These are phyloP conservation scores for Tiliacea aurago DNA, from an alignment of 2,888 invertebrate genomes.

Conservation along the genomic window DNA sequence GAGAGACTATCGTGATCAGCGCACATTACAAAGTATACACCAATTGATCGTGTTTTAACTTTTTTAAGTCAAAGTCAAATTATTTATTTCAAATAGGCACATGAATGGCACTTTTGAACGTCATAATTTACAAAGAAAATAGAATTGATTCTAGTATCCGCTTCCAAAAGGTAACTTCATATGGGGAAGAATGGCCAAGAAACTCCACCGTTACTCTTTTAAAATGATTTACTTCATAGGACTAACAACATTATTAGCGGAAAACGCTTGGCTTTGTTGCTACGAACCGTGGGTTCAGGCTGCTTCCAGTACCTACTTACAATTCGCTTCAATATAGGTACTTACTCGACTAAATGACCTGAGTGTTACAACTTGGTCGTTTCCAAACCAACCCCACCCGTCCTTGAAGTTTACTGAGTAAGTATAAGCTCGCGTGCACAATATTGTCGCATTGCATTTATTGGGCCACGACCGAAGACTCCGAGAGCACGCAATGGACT, in stretches of 20 bases:
- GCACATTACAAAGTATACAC: background rate
- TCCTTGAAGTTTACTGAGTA: constrained; percentile 28
- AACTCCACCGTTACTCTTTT: no score
- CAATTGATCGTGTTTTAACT: background rate
- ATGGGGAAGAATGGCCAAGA: no score
- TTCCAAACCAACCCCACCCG: background rate
- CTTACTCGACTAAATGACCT: background rate
- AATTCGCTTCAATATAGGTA: background rate
- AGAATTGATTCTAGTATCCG: no score
- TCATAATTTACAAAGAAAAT: no score
- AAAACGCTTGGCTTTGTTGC: no score
- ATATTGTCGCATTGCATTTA: constrained; percentile 42
- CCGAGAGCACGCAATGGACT: constrained; percentile 23
- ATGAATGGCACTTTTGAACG: no score
- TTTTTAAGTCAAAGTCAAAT: no score
- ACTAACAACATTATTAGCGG: background rate
- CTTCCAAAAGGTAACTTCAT: no score
- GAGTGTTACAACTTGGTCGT: background rate
- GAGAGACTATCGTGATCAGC: no score
- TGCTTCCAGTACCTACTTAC: background rate
- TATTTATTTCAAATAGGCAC: no score
- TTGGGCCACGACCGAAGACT: background rate
- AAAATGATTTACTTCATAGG: no score
- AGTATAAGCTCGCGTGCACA: constrained; percentile 35
- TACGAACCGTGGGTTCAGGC: background rate